phyloP scores from a whole-genome alignment of 2,888 invertebrate species.

The Polietes domitor region DNA sequence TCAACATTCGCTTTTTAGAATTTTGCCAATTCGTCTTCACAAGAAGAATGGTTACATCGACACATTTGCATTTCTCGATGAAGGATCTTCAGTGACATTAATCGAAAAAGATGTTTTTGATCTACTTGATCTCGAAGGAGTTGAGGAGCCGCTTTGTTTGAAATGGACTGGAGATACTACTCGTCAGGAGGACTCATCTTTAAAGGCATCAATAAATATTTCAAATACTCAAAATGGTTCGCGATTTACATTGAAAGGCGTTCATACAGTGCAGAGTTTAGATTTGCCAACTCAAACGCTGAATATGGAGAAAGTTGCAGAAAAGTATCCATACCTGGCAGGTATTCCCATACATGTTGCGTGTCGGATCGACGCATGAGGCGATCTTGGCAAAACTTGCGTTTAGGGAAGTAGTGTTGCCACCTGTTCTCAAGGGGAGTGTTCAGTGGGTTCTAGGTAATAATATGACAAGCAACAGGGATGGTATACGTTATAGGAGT shows the following conservation, averaged over 20 bases:
- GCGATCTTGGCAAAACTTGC: too few relatives aligned
- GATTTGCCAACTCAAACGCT: slow-evolving; percentile 14
- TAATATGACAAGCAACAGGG: too few relatives aligned
- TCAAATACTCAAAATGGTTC: slow-evolving; percentile 20
- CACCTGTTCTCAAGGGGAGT: too few relatives aligned
- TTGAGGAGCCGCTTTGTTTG: background rate
- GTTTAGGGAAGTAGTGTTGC: too few relatives aligned
- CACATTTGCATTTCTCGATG: slow-evolving; percentile 35
- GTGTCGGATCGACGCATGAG: too few relatives aligned
- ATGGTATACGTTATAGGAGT: too few relatives aligned
- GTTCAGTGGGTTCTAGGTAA: too few relatives aligned
- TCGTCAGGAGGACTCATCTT: too few relatives aligned
- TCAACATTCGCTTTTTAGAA: background rate
- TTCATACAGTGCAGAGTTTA: slow-evolving; percentile 19
- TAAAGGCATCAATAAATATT: slow-evolving; percentile 23
- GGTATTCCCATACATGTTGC: slow-evolving; percentile 52
- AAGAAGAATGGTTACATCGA: slow-evolving; percentile 16
- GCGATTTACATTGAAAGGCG: background rate
- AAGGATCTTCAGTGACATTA: slow-evolving; percentile 31
- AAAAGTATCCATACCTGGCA: background rate
- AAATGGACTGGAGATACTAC: slow-evolving; percentile 39
- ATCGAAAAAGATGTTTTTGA: slow-evolving; percentile 15
- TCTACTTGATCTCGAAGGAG: slow-evolving; percentile 1
- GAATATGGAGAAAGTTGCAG: background rate
- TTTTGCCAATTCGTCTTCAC: slow-evolving; percentile 12